phyloP scores from a whole-genome alignment of 2,888 invertebrate genomes.

The Coecobrya sp. region DNA sequence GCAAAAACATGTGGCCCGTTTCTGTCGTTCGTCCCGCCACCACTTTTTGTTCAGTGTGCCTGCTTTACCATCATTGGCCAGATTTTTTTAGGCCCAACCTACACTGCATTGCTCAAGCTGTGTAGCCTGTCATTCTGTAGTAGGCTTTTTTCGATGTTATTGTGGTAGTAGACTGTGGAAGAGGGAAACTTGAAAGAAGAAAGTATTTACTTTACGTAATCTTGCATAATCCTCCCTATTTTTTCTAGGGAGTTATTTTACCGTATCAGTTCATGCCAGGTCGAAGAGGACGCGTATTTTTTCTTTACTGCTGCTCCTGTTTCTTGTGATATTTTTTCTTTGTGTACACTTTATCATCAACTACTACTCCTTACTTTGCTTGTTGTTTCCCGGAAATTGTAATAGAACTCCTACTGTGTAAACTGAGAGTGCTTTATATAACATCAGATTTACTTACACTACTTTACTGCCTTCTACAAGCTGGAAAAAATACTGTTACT shows the following conservation, averaged over 20 bases:
- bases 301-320: neutral
- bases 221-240: neutral
- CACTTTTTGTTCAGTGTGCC: too few relatives aligned
- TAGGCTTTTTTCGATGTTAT: too few relatives aligned
- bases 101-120: too few relatives aligned
- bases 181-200: too few relatives aligned
- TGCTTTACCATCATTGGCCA: too few relatives aligned
- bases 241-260: neutral
- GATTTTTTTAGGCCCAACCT: too few relatives aligned
- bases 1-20: too few relatives aligned
- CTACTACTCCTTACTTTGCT: neutral
- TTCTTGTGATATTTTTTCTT: neutral
- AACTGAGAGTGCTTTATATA: neutral
- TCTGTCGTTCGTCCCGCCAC: too few relatives aligned
- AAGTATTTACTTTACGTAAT: neutral
- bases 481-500: neutral
- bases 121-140: too few relatives aligned
- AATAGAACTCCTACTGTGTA: neutral
- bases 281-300: neutral
- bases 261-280: neutral
- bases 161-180: too few relatives aligned
- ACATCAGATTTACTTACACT: neutral
- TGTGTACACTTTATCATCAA: neutral
- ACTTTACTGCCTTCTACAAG: neutral
- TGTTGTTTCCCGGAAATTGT: neutral